These are phyloP conservation scores for Alloscopus bannaensis DNA, from an alignment of 2,888 invertebrate genomes.

Conservation along the genomic window DNA sequence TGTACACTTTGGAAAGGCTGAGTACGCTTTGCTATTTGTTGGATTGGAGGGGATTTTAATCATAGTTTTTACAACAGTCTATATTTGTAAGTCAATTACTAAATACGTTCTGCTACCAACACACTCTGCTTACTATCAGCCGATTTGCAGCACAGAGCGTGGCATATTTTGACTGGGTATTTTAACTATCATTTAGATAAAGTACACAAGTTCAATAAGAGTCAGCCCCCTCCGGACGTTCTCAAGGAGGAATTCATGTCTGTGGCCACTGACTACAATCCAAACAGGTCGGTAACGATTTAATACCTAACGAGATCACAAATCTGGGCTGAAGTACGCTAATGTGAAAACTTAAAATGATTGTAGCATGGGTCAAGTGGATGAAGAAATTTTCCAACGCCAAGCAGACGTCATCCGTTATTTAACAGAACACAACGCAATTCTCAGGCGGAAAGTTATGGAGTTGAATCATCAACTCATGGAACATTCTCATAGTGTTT, in stretches of 20 bases:
- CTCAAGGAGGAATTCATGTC: slow-evolving; percentile 80
- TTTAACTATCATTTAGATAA: slow-evolving; percentile 78
- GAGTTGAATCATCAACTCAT: slow-evolving; percentile 78
- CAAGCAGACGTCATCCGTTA: slow-evolving; percentile 84
- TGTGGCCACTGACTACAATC: slow-evolving; percentile 76
- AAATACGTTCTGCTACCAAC: not conserved
- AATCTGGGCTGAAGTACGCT: not conserved
- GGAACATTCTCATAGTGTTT: slow-evolving; percentile 37
- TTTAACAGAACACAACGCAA: slow-evolving; percentile 82
- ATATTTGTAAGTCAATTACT: slow-evolving; percentile 79
- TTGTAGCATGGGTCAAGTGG: slow-evolving; percentile 77
- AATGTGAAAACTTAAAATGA: slow-evolving; percentile 71
- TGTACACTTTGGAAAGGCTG: slow-evolving; percentile 78
- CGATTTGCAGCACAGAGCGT: too few relatives aligned
- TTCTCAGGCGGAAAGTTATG: slow-evolving; percentile 82
- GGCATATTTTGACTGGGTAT: too few relatives aligned
- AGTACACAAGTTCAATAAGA: slow-evolving; percentile 80
- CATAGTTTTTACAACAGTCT: slow-evolving; percentile 77
- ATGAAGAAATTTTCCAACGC: slow-evolving; percentile 81
- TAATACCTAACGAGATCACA: not conserved
- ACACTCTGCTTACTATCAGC: too few relatives aligned
- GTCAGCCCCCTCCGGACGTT: slow-evolving; percentile 81
- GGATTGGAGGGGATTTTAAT: slow-evolving; percentile 78
- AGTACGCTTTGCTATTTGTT: slow-evolving; percentile 79
- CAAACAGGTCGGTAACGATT: slow-evolving; percentile 60